Base-by-base conservation (phyloP, 1,140 invertebrate species). In the Coelopa frigida region DNA sequence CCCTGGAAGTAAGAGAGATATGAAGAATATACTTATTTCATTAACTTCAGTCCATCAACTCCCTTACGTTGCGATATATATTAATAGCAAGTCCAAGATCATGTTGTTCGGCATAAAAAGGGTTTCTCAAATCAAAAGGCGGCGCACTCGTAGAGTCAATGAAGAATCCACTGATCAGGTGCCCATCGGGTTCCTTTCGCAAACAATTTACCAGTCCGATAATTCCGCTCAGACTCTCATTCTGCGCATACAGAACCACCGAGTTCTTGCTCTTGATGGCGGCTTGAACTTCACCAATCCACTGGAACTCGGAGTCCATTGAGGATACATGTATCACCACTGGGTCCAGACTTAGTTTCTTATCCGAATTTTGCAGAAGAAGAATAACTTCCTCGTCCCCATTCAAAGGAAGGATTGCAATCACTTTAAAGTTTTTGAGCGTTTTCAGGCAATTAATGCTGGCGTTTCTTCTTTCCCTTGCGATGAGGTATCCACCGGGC, bases 131-230 rank as follows among this genome's bases (percentile, higher is more conserved):
- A 51, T 79, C 76, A 51, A 87, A 87, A 3, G 68, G 54, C 3
- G 83, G 84, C 7, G 80, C 83, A 37, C 75, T 73, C 3, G 70
- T 55, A 52, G 86, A 84, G 51, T 80, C 70, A 32, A 87, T 78
- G 10, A 83, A 72, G 4, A 87, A 59, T 24, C 79, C 77, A 39
- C 75, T 73, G 4, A 80, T 67, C 11, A 78, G 69, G 49, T 81
- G 75, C 41, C 82, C 80, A 46, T 79, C 77, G 8, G 80, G 78
- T 57, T 89, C 86, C 56, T 74, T 80, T 48, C 79, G 70, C 1
- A 88, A 51, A 57, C 85, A 88, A 39, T 87, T 87, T 0, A 83
- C 75, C n/a, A 97, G 68, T 11, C 94, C 94, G 15, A 95, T 56
- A 14, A 94, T 71, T 22, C 94, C 94, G 70, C 78, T 87, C 2